A percentile compares a stretch with the other conserved stretches of the same genome.
Conservation (phyloP, 2,797 vertebrate genomes). For the Chrysocyon brachyurus region DNA sequence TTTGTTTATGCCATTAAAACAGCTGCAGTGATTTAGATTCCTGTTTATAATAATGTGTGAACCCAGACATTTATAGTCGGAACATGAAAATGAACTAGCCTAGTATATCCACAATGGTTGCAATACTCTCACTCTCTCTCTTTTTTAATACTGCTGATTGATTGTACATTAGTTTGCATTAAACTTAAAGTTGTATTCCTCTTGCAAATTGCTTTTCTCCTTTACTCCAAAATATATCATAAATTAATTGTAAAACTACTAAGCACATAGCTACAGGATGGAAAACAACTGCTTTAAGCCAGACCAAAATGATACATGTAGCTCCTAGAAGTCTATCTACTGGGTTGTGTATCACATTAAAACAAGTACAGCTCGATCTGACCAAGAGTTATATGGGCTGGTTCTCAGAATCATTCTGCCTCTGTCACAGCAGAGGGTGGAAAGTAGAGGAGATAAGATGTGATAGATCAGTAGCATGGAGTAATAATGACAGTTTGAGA, state of each 20-base stretch:
- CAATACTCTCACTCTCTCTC: not conserved
- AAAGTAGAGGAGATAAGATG: not conserved
- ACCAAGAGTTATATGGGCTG: not conserved
- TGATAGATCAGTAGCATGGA: not conserved
- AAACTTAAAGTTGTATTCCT: conserved; percentile 46
- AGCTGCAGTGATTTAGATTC: conserved; percentile 49
- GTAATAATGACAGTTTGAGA: not conserved
- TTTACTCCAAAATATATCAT: conserved; percentile 9
- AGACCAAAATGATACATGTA: not conserved
- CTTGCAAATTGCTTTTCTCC: conserved; percentile 44
- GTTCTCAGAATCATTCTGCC: not conserved
- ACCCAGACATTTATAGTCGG: conserved; percentile 63
- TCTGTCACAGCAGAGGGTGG: not conserved
- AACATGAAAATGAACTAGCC: conserved; percentile 69
- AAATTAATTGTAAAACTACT: conserved; percentile 68
- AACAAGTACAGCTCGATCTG: not conserved
- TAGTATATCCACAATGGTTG: conserved; percentile 29
- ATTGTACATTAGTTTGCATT: conserved; percentile 60
- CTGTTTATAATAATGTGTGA: conserved; percentile 71
- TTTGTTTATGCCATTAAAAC: conserved; percentile 66
- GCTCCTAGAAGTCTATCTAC: not conserved
- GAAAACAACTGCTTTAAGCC: conserved; percentile 56
- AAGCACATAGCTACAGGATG: not conserved
- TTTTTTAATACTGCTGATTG: conserved; percentile 47
- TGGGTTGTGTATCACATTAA: not conserved